Percentiles rank a stretch among this genome's conserved stretches.
These are phyloP conservation scores for Gonioctena quinquepunctata DNA, from an alignment of 1,140 invertebrate genomes.

Conservation along the genomic window DNA sequence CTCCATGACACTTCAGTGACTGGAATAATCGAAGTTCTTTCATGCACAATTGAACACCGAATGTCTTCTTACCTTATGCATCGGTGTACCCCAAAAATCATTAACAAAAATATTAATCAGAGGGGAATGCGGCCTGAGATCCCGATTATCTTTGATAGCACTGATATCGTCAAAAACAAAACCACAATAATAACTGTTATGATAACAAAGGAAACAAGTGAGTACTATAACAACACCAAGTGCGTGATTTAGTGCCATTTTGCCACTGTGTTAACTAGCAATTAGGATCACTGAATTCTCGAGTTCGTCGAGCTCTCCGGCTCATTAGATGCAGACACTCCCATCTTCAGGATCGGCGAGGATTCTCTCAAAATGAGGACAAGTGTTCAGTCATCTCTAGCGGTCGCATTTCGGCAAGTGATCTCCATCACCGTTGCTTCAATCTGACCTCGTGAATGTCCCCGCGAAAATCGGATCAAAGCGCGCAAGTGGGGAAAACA, in stretches of 20 bases:
- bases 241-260: constrained; percentile 55
- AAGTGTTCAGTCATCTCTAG: not conserved
- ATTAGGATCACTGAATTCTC: constrained; percentile 1
- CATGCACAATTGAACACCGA: too few species aligned
- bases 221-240: constrained; percentile 67
- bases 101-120: constrained; percentile 91
- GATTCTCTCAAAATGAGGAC: not conserved
- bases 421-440: not conserved
- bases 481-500: not conserved
- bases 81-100: constrained; percentile 98
- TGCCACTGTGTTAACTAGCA: constrained; percentile 13
- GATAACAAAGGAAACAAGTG: constrained; percentile 77
- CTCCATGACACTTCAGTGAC: too few species aligned
- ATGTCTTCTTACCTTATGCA: constrained; percentile 84
- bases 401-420: not conserved
- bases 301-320: not conserved
- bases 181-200: constrained; percentile 88
- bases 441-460: not conserved
- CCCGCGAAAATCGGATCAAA: too few species aligned
- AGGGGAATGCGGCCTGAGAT: constrained; percentile 87
- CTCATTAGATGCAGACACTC: not conserved
- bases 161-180: constrained; percentile 97
- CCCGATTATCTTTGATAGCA: constrained; percentile 94
- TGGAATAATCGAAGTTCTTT: too few species aligned
- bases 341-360: not conserved